Evolutionary conservation across 2,797 vertebrate genomes (phyloP), one percentile per base, ranked within the genome.

Genomic region (Xenentodon cancila): DNA sequence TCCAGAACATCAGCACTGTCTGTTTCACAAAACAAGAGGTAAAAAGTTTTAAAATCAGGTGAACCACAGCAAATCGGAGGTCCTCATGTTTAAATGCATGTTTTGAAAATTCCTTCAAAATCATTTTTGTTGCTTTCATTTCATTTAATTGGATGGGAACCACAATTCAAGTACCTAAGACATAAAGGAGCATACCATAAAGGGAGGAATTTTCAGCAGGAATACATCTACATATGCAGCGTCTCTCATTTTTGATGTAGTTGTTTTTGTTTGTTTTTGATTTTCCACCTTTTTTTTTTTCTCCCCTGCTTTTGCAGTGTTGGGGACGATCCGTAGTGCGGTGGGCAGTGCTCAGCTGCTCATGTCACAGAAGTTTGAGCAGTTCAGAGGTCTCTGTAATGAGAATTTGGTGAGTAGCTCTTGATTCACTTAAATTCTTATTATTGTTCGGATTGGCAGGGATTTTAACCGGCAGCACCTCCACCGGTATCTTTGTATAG

Each of bases 341-440:
- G 97, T 99, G 62, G 98, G 98, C 87, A 97, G 96, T 12, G 98
- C 98, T 77, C 97, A 99, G 90, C 93, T 99, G 77, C 92, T 99
- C 79, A 99, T 99, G 82, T 94, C 96, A 15, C 90, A 98, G 92
- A 99, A 99, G 92, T 99, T 99, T 87, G 96, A 99, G 91, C 98
- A 99, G 87, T 99, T 99, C 91, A 94, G 96, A 17, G 97, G 98
- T 34, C 95, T 99, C 84, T 99, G 98, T 87, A 96, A 98, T 59
- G 97, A 99, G 91, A 99, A 99, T 91, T 91, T 99, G 97, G 98
- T 99, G 84, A 97, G 96, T 94, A 22, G 43, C 50, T 46, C 1
- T 32, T 61, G 3, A 19, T 34, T 5, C 16, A n/a, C n/a, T n/a
- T n/a, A n/a, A n/a, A n/a, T n/a, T n/a, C n/a, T n/a, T n/a, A n/a